Evolutionary conservation across 35 echinoderm and acorn worm genomes (phyloP).

Genomic region (Antedon bifida): DNA sequence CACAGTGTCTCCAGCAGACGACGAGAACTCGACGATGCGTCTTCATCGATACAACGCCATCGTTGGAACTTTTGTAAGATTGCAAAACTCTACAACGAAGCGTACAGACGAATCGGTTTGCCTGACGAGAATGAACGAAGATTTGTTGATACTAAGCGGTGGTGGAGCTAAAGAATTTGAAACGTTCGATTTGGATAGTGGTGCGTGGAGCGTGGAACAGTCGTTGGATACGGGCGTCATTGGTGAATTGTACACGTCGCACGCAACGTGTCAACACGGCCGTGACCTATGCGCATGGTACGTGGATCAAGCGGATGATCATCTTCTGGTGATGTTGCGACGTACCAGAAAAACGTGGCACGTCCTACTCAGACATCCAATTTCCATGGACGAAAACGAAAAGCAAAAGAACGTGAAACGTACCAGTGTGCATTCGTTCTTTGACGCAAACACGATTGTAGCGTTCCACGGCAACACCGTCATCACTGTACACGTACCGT

Average conservation of each 20-base stretch:
- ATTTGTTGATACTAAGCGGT: neutral
- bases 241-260: no score
- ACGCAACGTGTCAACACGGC: no score
- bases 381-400: neutral
- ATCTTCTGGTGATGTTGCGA: no score
- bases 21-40: neutral
- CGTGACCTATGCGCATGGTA: no score
- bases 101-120: neutral
- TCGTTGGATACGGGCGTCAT: no score
- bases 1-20: neutral
- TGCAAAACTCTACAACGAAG: neutral
- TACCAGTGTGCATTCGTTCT: neutral
- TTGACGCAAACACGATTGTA: neutral
- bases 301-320: no score
- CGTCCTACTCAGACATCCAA: neutral
- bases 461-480: neutral
- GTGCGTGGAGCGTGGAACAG: no score
- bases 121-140: neutral
- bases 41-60: neutral
- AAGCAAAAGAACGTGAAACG: neutral
- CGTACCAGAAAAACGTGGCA: neutral
- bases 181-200: neutral
- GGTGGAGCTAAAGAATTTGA: neutral
- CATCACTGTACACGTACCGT: neutral
- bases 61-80: neutral